A percentile compares a stretch with the other conserved stretches of the same genome.
Conservation (phyloP, 2,888 invertebrate genomes). For the Chouioia cunea region DNA sequence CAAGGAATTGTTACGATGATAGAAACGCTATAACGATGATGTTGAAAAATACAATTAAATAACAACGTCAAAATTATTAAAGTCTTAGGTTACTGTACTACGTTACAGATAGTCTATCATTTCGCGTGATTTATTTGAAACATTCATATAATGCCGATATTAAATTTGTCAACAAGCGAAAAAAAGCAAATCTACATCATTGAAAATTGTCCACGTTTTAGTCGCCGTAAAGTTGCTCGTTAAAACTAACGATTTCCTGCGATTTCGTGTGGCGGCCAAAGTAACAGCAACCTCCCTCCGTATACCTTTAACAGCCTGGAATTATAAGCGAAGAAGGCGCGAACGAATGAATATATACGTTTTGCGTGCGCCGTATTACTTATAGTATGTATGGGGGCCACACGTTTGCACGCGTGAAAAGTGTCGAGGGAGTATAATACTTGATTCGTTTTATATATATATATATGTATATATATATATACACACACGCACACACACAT, state of each 20-base stretch:
- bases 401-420: neutral
- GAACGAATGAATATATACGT: slow-evolving; percentile 5
- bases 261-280: slow-evolving; percentile 16
- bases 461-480: no score
- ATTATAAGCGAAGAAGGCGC: neutral
- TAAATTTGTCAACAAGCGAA: neutral
- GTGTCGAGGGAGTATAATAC: no score
- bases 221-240: slow-evolving; percentile 44
- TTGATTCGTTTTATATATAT: no score
- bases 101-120: no score
- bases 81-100: no score
- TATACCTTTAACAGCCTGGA: neutral
- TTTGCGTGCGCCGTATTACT: neutral
- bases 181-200: slow-evolving; percentile 6
- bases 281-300: neutral
- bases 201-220: slow-evolving; percentile 39
- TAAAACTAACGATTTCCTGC: slow-evolving; percentile 48
- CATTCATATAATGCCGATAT: no score
- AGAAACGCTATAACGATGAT: no score
- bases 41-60: no score
- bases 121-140: no score
- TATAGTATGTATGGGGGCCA: neutral
- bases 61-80: no score
- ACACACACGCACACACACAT: no score
- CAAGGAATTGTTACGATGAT: no score